phyloP scores from a whole-genome alignment of 2,797 vertebrate genomes.

The Mormyrops attenuatus region DNA sequence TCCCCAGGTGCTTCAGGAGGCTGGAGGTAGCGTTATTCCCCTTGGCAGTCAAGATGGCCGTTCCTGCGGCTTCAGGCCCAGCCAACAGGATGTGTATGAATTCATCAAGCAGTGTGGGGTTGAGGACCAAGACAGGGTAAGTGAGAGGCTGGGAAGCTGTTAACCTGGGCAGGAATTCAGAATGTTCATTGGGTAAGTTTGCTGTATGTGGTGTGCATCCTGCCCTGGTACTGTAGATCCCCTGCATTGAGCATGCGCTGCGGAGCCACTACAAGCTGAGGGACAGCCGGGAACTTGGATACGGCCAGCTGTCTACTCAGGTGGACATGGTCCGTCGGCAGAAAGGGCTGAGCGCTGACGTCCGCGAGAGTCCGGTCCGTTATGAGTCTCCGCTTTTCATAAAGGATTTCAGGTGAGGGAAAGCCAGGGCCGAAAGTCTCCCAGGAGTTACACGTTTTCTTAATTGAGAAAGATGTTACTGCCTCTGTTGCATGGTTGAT shows the following conservation, averaged over 20 bases:
- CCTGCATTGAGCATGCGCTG: constrained; percentile 56
- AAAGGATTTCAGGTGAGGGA: constrained; percentile 44
- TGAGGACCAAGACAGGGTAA: constrained; percentile 53
- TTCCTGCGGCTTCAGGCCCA: constrained; percentile 54
- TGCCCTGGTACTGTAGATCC: constrained; percentile 43
- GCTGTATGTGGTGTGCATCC: background rate
- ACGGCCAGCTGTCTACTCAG: constrained; percentile 53
- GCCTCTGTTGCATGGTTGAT: background rate
- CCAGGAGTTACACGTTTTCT: background rate
- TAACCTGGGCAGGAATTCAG: background rate
- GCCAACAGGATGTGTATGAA: constrained; percentile 66
- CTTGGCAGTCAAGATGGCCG: constrained; percentile 38
- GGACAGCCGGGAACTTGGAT: constrained; percentile 63
- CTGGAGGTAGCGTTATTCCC: constrained; percentile 51
- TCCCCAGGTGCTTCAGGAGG: constrained; percentile 59
- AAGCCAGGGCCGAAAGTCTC: background rate
- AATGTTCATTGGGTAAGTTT: background rate
- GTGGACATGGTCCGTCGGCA: constrained; percentile 52
- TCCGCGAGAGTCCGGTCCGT: constrained; percentile 46
- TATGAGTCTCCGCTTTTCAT: constrained; percentile 63
- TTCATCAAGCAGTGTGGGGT: constrained; percentile 69
- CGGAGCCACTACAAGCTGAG: constrained; percentile 58
- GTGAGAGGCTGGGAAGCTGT: constrained; percentile 25
- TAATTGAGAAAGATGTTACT: background rate
- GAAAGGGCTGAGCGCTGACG: constrained; percentile 39